Base-by-base conservation (phyloP, 2,888 invertebrate species). In the Andrena hattorfiana region DNA sequence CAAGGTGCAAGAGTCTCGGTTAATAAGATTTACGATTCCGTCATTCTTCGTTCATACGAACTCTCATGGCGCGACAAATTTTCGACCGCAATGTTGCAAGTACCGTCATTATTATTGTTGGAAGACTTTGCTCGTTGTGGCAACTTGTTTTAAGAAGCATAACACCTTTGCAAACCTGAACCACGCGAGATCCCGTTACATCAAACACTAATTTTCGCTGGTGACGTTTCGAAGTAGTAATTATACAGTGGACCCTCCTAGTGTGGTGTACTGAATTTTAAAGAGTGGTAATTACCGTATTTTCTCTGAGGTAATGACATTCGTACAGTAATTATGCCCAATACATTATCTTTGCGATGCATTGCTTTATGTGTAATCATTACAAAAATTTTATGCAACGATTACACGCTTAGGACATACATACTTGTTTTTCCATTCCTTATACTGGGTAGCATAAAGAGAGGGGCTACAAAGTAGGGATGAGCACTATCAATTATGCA, bases 1-100 rank as follows among this genome's bases (percentile, higher is more conserved):
- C 51, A 16, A 32, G 49, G 16, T 62, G 54, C 10, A 49, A 54
- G n/a, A 71, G 48, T 26, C 64, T 48, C 42, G 4, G 30, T 3
- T 26, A 59, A 81, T 77, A 80, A 85, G 83, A 85, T 85, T 85
- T 85, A 85, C 83, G 75, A 80, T 48, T 54, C 75, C 32, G 70
- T 62, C 71, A 72, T 73, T 75, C 72, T 72, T 66, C 68, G 71
- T 51, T 71, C 67, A 23, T 69, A 76, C 72, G 68, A 83, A 83
- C 83, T 71, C 86, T 86, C 59, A 75, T 82, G 77, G 87, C 82
- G 87, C 85, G 88, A 90, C 90, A 90, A 90, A 91, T 90, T 90
- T 80, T 84, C 80, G 86, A 91, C 91, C 90, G 84, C 91, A 91
- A 85, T 85, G 70, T 83, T 76, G 86, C 91, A 90, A 89, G 90